These are phyloP conservation scores for Alviniconcha strummeri DNA, from an alignment of 2,888 invertebrate genomes.

Conservation along the genomic window DNA sequence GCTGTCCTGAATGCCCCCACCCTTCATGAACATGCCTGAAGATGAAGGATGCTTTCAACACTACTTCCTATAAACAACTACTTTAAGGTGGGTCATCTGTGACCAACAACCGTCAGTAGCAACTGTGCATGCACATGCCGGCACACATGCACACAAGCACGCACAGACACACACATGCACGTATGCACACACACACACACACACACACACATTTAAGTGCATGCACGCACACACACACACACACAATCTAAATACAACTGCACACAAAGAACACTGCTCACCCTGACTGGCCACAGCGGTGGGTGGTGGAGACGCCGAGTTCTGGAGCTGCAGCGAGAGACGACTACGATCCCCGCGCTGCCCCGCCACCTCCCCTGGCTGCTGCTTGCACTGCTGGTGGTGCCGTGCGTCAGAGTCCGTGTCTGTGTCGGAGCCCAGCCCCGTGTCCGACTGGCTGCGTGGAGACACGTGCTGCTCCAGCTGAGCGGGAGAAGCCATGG, in stretches of 20 bases:
- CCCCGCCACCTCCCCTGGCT: not conserved
- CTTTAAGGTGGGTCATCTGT: no score
- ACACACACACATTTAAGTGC: not conserved
- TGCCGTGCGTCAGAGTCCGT: constrained; percentile 32
- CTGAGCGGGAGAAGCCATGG: not conserved
- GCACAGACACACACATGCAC: not conserved
- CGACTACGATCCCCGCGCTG: not conserved
- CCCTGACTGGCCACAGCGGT: not conserved
- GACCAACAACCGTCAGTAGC: no score
- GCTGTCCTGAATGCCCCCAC: no score
- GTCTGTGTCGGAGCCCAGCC: constrained; percentile 37
- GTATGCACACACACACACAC: not conserved
- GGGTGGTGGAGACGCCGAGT: not conserved
- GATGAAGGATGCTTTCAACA: no score
- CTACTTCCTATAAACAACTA: no score
- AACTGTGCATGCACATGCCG: no score
- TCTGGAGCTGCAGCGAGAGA: constrained; percentile 16
- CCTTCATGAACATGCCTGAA: no score
- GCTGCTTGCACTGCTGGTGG: not conserved
- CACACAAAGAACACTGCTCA: not conserved
- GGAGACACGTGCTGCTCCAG: constrained; percentile 23
- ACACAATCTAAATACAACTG: no score
- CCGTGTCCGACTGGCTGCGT: constrained; percentile 38
- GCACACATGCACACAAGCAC: no score
- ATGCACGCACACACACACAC: not conserved